Evolutionary conservation across 2,113 vertebrate species (phyloP), one percentile per base, ranked within the genome.

Genomic region (Platysternon megacephalum): DNA sequence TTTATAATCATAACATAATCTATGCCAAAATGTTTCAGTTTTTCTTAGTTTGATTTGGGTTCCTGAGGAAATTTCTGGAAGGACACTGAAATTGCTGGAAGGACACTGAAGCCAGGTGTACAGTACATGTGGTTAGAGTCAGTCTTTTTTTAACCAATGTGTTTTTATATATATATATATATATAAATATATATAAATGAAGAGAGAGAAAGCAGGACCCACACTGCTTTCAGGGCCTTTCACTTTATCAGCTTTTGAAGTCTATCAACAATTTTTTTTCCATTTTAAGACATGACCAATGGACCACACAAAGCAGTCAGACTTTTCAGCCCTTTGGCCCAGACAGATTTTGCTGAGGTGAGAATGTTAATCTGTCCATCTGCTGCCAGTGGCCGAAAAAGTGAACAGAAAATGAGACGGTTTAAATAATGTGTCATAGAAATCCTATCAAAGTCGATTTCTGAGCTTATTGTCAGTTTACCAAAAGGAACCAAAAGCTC

Each of bases 331-430:
- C 91, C 79, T 94, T 56, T 84, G 58, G 5, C 13, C 88, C 61
- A 88, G n/a, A 88, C 10, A 56, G 84, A 52, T 72, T 84, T 72
- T 42, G n/a, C 65, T 22, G 9, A 11, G 65, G 8, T 72, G n/a
- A n/a, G 35, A 68, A 68, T 68, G 35, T 68, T 39, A 39, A 39
- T 22, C 65, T 39, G 65, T 39, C 19, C 53, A 92, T 89, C 93
- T 94, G 85, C 86, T 95, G 94, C 82, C 61, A 96, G 12, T 80
- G 78, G 87, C 1, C 17, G 92, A 97, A 92, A 74, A 94, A 96
- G 85, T 1, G 0, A 86, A 51, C 2, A 93, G 52, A 39, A 91
- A 96, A 95, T 84, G 39, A 78, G 87, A 95, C 94, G 82, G 24
- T 21, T 44, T 72, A 79, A 46, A 56, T 22, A 87, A 29, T 84